phyloP scores from a whole-genome alignment of 1,140 invertebrate species.

The Drosophila quadrilineata region DNA sequence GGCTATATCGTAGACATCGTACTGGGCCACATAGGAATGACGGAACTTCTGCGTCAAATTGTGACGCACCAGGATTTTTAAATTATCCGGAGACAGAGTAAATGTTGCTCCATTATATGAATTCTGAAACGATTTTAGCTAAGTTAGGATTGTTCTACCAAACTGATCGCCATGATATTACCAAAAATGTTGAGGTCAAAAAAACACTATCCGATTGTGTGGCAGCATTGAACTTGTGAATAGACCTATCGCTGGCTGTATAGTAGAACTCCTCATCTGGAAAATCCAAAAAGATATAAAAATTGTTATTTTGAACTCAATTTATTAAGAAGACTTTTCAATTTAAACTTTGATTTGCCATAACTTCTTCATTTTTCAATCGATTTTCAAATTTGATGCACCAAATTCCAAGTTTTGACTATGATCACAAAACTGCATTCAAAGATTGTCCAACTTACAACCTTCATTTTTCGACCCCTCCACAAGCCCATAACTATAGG shows the following conservation, averaged over 20 bases:
- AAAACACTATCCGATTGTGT: constrained; percentile 67
- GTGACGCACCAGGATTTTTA: constrained; percentile 70
- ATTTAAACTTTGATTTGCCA: no score
- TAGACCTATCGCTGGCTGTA: constrained; percentile 74
- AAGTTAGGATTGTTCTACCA: constrained; percentile 3
- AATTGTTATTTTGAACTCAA: neutral
- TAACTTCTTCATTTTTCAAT: no score
- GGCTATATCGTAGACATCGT: constrained; percentile 77
- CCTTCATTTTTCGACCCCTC: no score
- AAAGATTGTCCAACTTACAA: no score
- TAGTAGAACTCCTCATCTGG: constrained; percentile 82
- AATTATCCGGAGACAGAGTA: constrained; percentile 62
- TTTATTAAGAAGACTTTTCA: no score
- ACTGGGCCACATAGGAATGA: constrained; percentile 74
- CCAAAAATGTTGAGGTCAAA: constrained; percentile 80
- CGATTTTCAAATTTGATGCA: no score
- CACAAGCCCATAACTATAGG: no score
- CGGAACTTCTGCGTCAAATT: constrained; percentile 65
- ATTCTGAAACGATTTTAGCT: no score
- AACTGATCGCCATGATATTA: constrained; percentile 46
- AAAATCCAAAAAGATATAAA: neutral
- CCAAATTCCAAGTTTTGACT: no score
- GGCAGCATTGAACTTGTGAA: constrained; percentile 83
- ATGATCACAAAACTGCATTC: no score
- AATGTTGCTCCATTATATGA: constrained; percentile 55